Evolutionary conservation across 2,797 vertebrate species (phyloP).

Genomic region (Psittacula echo): DNA sequence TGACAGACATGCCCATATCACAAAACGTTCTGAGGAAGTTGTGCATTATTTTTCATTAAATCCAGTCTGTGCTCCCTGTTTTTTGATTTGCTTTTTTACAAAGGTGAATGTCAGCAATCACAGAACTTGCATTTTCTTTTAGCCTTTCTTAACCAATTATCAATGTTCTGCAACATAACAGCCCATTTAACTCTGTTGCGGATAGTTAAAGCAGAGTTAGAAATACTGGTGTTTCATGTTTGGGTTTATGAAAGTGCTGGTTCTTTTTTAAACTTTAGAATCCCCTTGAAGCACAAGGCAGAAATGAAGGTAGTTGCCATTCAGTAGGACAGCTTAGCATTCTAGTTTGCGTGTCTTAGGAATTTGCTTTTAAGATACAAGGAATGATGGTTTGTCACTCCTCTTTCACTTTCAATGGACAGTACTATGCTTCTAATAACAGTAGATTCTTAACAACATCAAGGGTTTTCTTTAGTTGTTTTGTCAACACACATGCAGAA

Average conservation of each 20-base stretch:
- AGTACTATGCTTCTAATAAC: neutral
- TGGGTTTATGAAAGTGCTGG: neutral
- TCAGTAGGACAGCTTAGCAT: neutral
- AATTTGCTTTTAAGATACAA: no score
- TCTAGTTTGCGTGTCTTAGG: neutral
- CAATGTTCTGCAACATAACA: neutral
- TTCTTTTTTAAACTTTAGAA: neutral
- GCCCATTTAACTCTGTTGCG: neutral
- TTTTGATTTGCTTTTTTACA: neutral
- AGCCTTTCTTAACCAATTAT: neutral
- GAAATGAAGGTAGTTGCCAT: neutral
- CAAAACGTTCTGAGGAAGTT: neutral
- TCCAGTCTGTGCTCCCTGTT: accelerated
- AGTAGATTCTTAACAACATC: neutral
- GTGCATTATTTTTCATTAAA: neutral
- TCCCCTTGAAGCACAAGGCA: neutral
- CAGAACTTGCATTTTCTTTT: neutral
- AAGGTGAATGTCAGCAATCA: neutral
- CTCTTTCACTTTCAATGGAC: neutral
- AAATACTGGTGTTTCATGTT: neutral
- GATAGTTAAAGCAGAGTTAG: neutral
- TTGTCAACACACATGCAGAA: neutral
- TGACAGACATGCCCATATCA: neutral
- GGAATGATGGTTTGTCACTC: no score
- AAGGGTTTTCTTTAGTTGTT: neutral